Conservation (phyloP, 2,113 vertebrate species). For the Coptodon rendalli region DNA sequence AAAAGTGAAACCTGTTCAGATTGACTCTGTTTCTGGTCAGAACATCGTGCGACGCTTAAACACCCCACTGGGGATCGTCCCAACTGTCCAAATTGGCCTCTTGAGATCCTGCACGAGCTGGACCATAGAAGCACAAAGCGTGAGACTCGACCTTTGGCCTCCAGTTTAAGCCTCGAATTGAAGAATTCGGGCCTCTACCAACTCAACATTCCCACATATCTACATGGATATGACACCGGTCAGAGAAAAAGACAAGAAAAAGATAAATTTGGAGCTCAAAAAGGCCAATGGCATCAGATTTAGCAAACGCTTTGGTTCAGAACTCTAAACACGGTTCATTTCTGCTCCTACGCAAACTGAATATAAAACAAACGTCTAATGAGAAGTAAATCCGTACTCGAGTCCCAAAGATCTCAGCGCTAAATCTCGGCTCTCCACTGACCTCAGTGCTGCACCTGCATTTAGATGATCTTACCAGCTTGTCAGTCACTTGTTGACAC, state of each 20-base stretch:
- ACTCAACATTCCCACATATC: neutral
- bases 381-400: rapidly evolving
- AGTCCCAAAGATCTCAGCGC: neutral
- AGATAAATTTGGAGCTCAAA: rapidly evolving
- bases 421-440: neutral
- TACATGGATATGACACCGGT: neutral
- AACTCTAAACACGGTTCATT: neutral
- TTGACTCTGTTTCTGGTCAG: neutral
- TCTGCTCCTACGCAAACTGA: rapidly evolving
- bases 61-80: rapidly evolving
- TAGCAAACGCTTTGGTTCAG: neutral
- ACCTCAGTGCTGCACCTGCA: neutral
- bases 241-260: neutral
- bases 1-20: neutral
- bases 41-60: neutral
- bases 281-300: rapidly evolving
- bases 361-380: neutral
- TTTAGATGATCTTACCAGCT: neutral
- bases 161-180: neutral
- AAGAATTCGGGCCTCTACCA: neutral
- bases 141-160: neutral
- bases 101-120: neutral
- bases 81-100: neutral
- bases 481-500: neutral
- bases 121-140: rapidly evolving